Conservation (phyloP, 2,888 invertebrate species). For the Nymphalis c-album region DNA sequence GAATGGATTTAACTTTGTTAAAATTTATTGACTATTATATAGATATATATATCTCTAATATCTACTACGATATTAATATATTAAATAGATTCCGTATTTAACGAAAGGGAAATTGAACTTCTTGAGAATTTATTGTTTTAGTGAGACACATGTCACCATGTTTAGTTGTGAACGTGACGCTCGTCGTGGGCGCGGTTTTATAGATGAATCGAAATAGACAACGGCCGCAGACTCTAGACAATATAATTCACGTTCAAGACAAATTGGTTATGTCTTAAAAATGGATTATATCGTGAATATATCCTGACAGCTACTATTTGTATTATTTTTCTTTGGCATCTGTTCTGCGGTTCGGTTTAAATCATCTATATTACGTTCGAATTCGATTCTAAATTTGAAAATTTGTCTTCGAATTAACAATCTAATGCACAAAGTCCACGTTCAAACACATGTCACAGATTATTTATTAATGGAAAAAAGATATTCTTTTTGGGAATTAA, state of each 20-base stretch:
- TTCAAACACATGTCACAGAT: no score
- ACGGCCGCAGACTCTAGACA: slow-evolving; percentile 20
- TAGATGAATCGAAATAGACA: slow-evolving; percentile 8
- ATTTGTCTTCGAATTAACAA: no score
- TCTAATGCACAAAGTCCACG: no score
- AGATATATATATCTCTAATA: neutral
- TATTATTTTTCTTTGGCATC: neutral
- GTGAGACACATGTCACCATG: slow-evolving; percentile 26
- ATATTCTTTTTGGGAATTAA: no score
- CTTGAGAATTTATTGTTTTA: slow-evolving; percentile 25
- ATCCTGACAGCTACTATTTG: neutral
- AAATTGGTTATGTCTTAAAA: neutral
- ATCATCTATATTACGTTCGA: no score
- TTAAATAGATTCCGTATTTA: neutral
- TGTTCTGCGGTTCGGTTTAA: neutral
- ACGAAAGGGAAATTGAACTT: slow-evolving; percentile 20
- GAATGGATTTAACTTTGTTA: no score
- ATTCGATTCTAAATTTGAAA: no score
- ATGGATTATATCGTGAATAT: neutral
- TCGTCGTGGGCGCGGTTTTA: slow-evolving; percentile 28
- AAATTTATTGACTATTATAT: no score
- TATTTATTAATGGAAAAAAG: no score
- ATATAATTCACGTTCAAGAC: slow-evolving; percentile 1
- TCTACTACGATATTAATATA: neutral
- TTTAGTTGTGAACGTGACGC: slow-evolving; percentile 30